Base-by-base conservation (phyloP, 2,888 invertebrate genomes). In the Hemithea aestivaria region DNA sequence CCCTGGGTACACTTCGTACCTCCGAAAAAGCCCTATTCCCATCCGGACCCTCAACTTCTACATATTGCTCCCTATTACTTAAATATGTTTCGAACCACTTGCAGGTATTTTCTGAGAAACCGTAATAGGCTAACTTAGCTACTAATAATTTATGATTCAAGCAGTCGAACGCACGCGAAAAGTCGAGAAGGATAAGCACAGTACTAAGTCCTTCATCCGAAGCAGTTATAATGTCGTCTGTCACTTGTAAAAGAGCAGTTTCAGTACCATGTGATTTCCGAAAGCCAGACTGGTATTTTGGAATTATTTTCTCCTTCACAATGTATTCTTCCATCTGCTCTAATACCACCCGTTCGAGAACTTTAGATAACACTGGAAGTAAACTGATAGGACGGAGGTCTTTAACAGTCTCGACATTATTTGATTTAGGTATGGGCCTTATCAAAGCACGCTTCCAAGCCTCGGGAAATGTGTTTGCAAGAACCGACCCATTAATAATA, bases 51-150 rank as follows among this genome's bases (percentile, higher is more conserved):
- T 35, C n/a, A 20, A 7, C 7, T 27, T 42, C 36, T 0, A 50
- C 50, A 1, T 10, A 10, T 22, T 54, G 52, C 0, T 25, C 12
- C 2, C 49, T 27, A 1, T 28, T 6, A 0, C 10, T 10, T 0
- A 56, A 6, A 9, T 47, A 53, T 9, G 49, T 49, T 1, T 23
- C 4, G 12, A 56, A 50, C 53, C 51, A 54, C 7, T 25, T 24
- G 0, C 46, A n/a, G 3, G 47, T 7, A 0, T 21, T 5, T 1
- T 2, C 1, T 3, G 38, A 16, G 27, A 50, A 47, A 1, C 50
- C 50, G 10, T 54, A 51, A 16, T 23, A 48, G 0, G 27, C 5
- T 3, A 51, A 9, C 23, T 51, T 51, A 0, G 48, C 45, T 0
- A 51, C 6, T 0, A 50, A 9, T 0, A 51, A 10, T 0, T 25